Evolutionary conservation across 2,888 invertebrate species (phyloP), one percentile per base, ranked within the genome.

Genomic region (Omphaloscelis lunosa): DNA sequence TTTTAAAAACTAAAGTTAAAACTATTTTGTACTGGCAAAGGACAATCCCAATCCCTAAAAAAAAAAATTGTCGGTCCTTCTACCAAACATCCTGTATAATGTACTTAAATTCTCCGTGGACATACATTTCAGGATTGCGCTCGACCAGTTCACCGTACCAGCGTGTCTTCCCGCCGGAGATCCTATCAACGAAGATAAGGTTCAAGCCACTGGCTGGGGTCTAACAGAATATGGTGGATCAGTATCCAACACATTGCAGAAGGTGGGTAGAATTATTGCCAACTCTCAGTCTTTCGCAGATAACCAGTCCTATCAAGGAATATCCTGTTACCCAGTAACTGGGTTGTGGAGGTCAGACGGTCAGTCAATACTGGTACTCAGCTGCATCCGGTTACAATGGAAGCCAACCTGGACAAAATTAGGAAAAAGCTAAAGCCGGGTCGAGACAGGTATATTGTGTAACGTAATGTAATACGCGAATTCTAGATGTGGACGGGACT

Each of bases 191-290:
- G 90, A 91, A 3, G 76, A 74, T 0, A 76, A 72, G 0, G 93
- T 93, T 0, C 79, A 91, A 0, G 93, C 93, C 0, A 91, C 93
- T 0, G 95, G 95, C 0, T 95, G 95, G 94, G 95, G 93, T 0
- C 86, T 90, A 41, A 91, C 91, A 0, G 77, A 80, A 45, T 88
- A 92, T 58, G 79, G 82, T 27, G 90, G 92, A 0, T 17, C 62
- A 0, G 77, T 67, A 0, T 82, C 94, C 0, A 90, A 95, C 4
- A 65, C 77, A 0, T 69, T 95, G 58, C 94, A 93, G 72, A 95
- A 93, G 92, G 95, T 94, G 15, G 23, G 75, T 74, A n/a, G 15
- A 41, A 4, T 0, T n/a, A 20, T 9, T 34, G 7, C 9, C 23
- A 41, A 23, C 20, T 23, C n/a, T 34, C 6, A n/a, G 1, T 48